Conservation (phyloP, 2,113 vertebrate species). For the Xiphophorus hellerii region DNA sequence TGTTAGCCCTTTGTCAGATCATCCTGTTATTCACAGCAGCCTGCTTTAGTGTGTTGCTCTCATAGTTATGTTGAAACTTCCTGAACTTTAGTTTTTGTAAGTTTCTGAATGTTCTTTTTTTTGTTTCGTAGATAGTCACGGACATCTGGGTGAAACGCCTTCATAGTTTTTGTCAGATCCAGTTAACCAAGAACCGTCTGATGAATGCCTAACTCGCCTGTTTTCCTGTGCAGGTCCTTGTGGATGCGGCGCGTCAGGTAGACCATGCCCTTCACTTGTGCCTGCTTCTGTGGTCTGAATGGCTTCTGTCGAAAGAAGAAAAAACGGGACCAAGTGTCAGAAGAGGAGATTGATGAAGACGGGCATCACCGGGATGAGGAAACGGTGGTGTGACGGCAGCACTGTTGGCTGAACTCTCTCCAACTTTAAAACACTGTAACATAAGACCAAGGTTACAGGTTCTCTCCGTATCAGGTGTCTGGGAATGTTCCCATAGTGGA, state of each 20-base stretch:
- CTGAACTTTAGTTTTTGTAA: too few species aligned
- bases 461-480: not conserved
- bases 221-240: conserved; percentile 55
- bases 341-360: conserved; percentile 82
- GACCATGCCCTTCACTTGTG: conserved; percentile 95
- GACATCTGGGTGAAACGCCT: too few species aligned
- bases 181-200: not conserved
- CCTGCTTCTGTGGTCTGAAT: conserved; percentile 95
- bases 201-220: not conserved
- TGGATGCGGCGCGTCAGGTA: conserved; percentile 52
- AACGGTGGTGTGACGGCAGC: conserved; percentile 73
- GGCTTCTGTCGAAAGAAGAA: conserved; percentile 85
- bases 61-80: too few species aligned
- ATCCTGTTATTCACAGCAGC: too few species aligned
- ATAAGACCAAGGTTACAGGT: not conserved
- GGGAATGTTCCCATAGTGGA: not conserved
- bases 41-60: too few species aligned
- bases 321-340: conserved; percentile 78
- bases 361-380: conserved; percentile 81
- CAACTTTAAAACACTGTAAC: conserved; percentile 27
- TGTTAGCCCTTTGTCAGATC: too few species aligned
- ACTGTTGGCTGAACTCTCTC: conserved; percentile 29
- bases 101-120: too few species aligned
- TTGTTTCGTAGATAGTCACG: too few species aligned
- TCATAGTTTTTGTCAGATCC: too few species aligned